A percentile compares a stretch with the other conserved stretches of the same genome.
Evolutionary conservation across 2,888 invertebrate genomes (phyloP).

Genomic region (Amblyteles armatorius): DNA sequence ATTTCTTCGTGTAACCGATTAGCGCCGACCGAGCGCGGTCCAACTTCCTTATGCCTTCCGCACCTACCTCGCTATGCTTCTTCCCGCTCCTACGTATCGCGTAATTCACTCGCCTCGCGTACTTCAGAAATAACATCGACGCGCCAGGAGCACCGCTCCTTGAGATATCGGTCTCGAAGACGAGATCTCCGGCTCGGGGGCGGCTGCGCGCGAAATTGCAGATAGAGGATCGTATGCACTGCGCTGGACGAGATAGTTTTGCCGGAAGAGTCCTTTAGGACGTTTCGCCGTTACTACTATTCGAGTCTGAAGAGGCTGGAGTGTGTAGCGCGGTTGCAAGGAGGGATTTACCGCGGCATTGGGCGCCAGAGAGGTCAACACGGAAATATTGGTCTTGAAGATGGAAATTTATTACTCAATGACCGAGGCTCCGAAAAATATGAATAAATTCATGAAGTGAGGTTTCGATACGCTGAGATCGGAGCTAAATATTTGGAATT

Average conservation of each 20-base stretch:
- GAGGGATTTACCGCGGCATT: background rate
- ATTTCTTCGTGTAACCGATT: constrained; percentile 70
- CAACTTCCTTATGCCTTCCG: constrained; percentile 65
- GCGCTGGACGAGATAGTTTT: background rate
- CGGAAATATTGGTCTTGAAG: background rate
- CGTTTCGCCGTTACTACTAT: background rate
- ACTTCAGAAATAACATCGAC: constrained; percentile 43
- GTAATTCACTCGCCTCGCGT: constrained; percentile 27
- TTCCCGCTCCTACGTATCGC: constrained; percentile 23
- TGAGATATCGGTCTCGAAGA: constrained; percentile 36
- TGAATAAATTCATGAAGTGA: background rate
- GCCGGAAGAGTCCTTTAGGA: too few relatives aligned
- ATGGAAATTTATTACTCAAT: background rate
- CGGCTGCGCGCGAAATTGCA: background rate
- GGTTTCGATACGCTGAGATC: background rate
- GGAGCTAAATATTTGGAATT: background rate
- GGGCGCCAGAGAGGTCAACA: background rate
- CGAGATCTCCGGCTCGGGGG: constrained; percentile 58
- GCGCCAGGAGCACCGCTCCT: constrained; percentile 3
- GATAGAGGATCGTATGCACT: background rate
- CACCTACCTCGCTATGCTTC: constrained; percentile 21
- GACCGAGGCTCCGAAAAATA: background rate
- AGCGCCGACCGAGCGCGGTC: constrained; percentile 58
- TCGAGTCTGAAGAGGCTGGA: background rate
- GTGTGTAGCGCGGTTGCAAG: background rate